Conservation (phyloP, 1,140 invertebrate genomes). For the Anoplophora glabripennis region DNA sequence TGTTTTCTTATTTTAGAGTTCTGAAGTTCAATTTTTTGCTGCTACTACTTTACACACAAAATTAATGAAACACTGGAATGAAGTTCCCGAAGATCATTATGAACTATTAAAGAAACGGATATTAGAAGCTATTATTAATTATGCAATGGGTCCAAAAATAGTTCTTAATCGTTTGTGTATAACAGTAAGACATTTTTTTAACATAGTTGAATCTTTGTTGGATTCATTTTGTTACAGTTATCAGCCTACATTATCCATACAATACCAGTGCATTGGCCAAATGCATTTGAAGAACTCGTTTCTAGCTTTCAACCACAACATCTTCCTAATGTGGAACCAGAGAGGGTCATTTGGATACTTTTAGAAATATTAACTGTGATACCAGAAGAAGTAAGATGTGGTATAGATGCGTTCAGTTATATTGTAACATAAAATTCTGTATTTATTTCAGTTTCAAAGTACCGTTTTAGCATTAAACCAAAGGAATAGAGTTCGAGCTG, state of each 20-base stretch:
- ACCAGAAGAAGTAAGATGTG: slow-evolving; percentile 69
- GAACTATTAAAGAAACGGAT: slow-evolving; percentile 71
- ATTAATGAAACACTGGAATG: slow-evolving; percentile 80
- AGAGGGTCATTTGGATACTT: slow-evolving; percentile 60
- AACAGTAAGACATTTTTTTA: slow-evolving; percentile 66
- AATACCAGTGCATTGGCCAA: slow-evolving; percentile 60
- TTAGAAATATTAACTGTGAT: slow-evolving; percentile 74
- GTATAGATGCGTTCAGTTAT: not conserved
- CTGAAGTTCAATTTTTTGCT: slow-evolving; percentile 90
- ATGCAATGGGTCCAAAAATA: slow-evolving; percentile 75
- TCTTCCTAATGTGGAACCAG: slow-evolving; percentile 56
- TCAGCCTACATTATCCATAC: slow-evolving; percentile 67
- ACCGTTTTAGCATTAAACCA: slow-evolving; percentile 50
- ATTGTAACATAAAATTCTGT: slow-evolving; percentile 1
- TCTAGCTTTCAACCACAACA: slow-evolving; percentile 61
- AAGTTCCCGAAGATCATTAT: slow-evolving; percentile 76
- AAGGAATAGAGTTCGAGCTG: slow-evolving; percentile 48
- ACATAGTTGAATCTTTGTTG: not conserved
- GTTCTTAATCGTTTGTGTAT: slow-evolving; percentile 83
- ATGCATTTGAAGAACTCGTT: slow-evolving; percentile 63
- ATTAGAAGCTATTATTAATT: slow-evolving; percentile 71
- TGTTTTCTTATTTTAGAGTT: slow-evolving; percentile 56
- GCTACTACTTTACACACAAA: slow-evolving; percentile 85
- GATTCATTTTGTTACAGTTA: slow-evolving; percentile 49
- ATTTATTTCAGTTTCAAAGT: slow-evolving; percentile 54